A percentile compares a stretch with the other conserved stretches of the same genome.
phyloP scores from a whole-genome alignment of 2,113 vertebrate genomes.

The Scalopus aquaticus region DNA sequence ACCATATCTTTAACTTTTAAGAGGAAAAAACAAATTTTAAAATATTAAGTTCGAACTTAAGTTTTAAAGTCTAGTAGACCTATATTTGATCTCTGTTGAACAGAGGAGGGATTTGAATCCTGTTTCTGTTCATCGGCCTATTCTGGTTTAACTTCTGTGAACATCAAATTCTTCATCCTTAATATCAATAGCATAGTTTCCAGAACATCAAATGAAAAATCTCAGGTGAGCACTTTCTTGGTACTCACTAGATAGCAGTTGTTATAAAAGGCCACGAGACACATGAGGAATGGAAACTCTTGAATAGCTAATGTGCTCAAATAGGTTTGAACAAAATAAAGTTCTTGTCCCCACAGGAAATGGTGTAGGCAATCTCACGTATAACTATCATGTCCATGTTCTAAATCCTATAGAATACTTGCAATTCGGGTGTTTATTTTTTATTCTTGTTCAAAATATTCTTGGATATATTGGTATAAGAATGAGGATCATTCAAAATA shows the following conservation, averaged over 20 bases:
- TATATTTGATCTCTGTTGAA: neutral
- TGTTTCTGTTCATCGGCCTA: neutral
- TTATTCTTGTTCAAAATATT: constrained; percentile 48
- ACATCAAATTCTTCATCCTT: neutral
- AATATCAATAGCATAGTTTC: neutral
- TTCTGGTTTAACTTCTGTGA: neutral
- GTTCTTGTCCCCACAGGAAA: neutral
- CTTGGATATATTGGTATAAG: constrained; percentile 12
- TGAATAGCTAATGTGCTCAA: neutral
- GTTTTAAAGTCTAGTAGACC: neutral
- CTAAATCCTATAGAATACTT: neutral
- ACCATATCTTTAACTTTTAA: too few relatives aligned
- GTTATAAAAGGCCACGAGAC: neutral
- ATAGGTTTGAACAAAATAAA: neutral
- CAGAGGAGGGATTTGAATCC: neutral
- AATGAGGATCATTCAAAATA: neutral
- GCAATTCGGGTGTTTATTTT: constrained; percentile 1
- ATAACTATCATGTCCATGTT: neutral
- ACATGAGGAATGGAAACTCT: neutral
- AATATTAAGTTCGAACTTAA: neutral
- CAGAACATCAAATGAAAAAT: neutral
- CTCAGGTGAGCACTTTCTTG: neutral
- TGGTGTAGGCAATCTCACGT: neutral
- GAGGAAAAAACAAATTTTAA: too few relatives aligned
- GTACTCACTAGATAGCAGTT: neutral